Evolutionary conservation across 1,140 invertebrate genomes (phyloP), one percentile per base, ranked within the genome.

Genomic region (Drosophila ercepeae): DNA sequence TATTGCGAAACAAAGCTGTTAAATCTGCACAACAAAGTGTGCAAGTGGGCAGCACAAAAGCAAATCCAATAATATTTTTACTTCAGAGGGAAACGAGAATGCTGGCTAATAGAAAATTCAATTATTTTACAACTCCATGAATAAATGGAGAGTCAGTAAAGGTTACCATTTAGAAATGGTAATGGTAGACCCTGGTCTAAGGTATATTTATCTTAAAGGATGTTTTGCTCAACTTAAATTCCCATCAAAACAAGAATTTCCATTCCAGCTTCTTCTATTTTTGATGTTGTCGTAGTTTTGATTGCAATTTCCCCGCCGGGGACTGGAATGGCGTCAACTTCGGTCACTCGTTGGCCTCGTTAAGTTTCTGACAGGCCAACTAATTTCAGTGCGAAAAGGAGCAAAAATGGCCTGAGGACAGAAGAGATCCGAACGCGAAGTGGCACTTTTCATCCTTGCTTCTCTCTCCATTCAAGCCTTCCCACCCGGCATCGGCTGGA

Each of bases 311-410:
- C 5, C 39, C 54, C 21, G 39, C 13, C 6, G 21, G 27, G 39
- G 19, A 32, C 45, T 14, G n/a, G n/a, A n/a, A n/a, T 16, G 18
- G 45, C 27, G 19, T 44, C 54, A 49, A 42, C 41, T 19, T 34
- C 29, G 49, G 18, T 23, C 39, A 44, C 29, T 19, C 60, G 42
- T n/a, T 48, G 46, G 27, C 19, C 48, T 64, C 48, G 58, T 60
- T 68, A 76, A 61, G 29, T 63, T 68, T 75, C 42, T 72, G 50
- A 70, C 45, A 58, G 61, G 45, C 32, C 45, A 75, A 75, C 70
- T 78, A 49, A 78, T 78, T 72, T 84, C 14, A 64, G 46, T 39
- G 32, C 48, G 49, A 50, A 52, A 25, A 58, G 52, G 41, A 36
- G 23, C 18, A 42, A 49, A 41, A 61, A 51, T 48, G 16, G 34